Evolutionary conservation across 2,797 vertebrate species (phyloP).

Genomic region (Bufotes viridis): DNA sequence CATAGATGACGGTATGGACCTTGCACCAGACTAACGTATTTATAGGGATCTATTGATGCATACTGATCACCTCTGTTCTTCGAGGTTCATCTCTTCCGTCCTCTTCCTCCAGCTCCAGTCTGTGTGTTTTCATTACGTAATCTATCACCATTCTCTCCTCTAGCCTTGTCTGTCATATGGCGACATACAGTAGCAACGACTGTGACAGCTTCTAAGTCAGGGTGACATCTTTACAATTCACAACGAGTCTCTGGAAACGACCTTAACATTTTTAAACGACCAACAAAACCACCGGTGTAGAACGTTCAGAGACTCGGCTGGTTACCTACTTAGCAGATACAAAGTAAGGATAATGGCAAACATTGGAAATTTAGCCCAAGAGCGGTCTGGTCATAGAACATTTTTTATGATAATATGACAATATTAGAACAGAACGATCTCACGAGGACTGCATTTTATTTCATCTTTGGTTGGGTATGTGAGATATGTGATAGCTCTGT

Average conservation of each 20-base stretch:
- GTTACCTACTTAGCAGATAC: not conserved
- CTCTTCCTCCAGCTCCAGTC: not conserved
- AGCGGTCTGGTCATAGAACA: not conserved
- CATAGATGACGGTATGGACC: not conserved
- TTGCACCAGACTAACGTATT: not conserved
- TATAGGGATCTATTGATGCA: not conserved
- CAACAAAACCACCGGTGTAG: constrained; percentile 25
- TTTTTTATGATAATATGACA: not conserved
- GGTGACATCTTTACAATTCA: constrained; percentile 33
- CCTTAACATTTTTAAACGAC: constrained; percentile 44
- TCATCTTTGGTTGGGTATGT: not conserved
- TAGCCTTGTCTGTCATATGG: not conserved
- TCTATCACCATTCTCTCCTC: not conserved
- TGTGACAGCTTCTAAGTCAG: constrained; percentile 22
- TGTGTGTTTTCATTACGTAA: constrained; percentile 12
- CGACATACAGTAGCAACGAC: constrained; percentile 8
- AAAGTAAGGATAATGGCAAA: not conserved
- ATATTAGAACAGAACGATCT: not conserved
- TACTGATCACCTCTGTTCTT: not conserved
- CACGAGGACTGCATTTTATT: not conserved
- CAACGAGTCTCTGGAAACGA: constrained; percentile 16
- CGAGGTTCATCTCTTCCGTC: too few relatives aligned
- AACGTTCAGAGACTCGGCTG: constrained; percentile 20
- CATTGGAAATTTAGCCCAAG: not conserved
- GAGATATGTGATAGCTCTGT: not conserved